Evolutionary conservation across 2,113 vertebrate genomes (phyloP).

Genomic region (Regulus satrapa): DNA sequence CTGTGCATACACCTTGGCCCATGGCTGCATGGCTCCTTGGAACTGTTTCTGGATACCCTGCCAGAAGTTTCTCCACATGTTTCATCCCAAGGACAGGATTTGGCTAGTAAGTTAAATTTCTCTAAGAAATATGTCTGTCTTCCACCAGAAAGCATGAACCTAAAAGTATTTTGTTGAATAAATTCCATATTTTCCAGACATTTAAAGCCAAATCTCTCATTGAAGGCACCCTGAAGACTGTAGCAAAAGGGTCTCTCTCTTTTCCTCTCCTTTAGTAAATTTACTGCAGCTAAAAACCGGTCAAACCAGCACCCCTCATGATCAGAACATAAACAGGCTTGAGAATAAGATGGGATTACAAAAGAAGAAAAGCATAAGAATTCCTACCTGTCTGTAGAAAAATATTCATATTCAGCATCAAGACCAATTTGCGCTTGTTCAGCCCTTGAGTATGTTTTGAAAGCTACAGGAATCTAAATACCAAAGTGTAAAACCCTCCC

Average conservation of each 20-base stretch:
- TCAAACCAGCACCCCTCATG: not conserved
- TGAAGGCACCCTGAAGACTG: not conserved
- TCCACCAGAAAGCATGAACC: not conserved
- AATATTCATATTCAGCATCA: not conserved
- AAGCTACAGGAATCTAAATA: not conserved
- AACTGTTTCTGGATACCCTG: not conserved
- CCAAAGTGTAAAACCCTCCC: not conserved
- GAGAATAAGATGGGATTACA: not conserved
- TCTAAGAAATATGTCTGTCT: not conserved
- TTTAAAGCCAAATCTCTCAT: not conserved
- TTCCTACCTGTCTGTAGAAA: not conserved
- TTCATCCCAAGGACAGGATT: not conserved
- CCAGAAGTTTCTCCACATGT: not conserved
- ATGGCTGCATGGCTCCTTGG: rapidly evolving
- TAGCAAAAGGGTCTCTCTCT: not conserved
- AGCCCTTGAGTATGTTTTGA: not conserved
- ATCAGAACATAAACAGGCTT: not conserved
- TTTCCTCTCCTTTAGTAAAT: not conserved
- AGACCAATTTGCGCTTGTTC: not conserved
- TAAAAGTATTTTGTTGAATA: not conserved
- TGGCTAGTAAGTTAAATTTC: not conserved
- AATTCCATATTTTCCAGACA: not conserved
- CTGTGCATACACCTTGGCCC: not conserved
- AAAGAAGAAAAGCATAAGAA: not conserved
- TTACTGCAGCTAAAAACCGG: not conserved